Percentiles rank a stretch among this genome's conserved stretches.
Evolutionary conservation across 2,797 vertebrate genomes (phyloP).

Genomic region (Austrolebias charrua): DNA sequence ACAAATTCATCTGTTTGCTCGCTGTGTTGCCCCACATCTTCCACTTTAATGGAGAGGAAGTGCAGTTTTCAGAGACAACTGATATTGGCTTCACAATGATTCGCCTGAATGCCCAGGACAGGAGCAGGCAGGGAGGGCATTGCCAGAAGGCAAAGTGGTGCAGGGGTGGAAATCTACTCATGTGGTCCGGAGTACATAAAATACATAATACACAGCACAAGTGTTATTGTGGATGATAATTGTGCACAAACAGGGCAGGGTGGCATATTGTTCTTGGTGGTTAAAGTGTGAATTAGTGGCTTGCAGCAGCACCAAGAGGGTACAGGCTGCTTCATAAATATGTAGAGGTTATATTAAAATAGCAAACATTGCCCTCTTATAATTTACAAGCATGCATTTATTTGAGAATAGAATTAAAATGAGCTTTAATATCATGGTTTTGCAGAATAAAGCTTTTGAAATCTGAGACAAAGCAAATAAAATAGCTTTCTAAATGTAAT

Average conservation of each 20-base stretch:
- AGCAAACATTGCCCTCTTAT: background rate
- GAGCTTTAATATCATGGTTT: background rate
- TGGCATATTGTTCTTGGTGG: conserved; percentile 16
- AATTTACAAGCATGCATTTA: conserved; percentile 6
- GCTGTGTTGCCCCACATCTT: conserved; percentile 23
- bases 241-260: conserved; percentile 39
- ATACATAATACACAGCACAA: conserved; percentile 51
- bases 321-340: conserved; percentile 4
- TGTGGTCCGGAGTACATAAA: conserved; percentile 52
- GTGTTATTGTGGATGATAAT: conserved; percentile 41
- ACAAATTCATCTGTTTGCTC: conserved; percentile 43
- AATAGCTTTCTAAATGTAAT: background rate
- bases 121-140: conserved; percentile 40
- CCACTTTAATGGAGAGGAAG: conserved; percentile 47
- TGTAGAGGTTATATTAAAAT: background rate
- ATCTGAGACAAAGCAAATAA: background rate
- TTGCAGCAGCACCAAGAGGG: conserved; percentile 4
- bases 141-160: conserved; percentile 44
- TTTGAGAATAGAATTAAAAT: conserved; percentile 4
- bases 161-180: conserved; percentile 67
- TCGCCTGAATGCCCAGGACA: conserved; percentile 42
- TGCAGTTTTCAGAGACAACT: conserved; percentile 47
- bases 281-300: conserved; percentile 13
- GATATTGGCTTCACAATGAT: conserved; percentile 53
- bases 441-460: background rate